Conservation (phyloP, 2,113 vertebrate species). For the Ameiurus melas region DNA sequence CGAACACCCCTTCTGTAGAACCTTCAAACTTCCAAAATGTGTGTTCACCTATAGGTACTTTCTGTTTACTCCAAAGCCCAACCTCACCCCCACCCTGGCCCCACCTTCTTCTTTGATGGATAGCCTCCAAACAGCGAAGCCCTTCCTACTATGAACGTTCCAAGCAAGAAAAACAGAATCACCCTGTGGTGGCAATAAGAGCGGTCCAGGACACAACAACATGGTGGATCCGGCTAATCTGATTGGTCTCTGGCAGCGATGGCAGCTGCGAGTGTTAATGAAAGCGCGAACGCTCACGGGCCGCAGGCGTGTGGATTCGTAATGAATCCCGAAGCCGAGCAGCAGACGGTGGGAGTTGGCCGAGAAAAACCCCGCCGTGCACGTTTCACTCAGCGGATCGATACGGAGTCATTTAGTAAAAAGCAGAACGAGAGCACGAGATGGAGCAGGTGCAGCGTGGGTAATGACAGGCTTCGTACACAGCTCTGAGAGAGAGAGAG, state of each 20-base stretch:
- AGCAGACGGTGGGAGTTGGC: neutral
- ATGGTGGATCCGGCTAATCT: conserved; percentile 59
- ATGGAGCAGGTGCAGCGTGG: conserved; percentile 24
- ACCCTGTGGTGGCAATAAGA: neutral
- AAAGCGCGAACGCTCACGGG: neutral
- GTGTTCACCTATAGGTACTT: neutral
- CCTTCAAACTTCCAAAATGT: neutral
- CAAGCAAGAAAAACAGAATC: neutral
- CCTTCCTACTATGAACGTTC: neutral
- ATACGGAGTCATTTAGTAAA: conserved; percentile 63
- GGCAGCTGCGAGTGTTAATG: conserved; percentile 54
- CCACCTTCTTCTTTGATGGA: neutral
- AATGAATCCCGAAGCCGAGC: neutral
- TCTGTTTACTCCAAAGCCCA: neutral
- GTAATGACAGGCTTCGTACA: conserved; percentile 36
- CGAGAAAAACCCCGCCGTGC: neutral
- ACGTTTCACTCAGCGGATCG: conserved; percentile 52
- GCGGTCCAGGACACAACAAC: conserved; percentile 50
- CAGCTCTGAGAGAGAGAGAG: conserved; percentile 45
- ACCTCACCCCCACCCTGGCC: too few species aligned
- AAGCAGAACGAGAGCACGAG: conserved; percentile 25
- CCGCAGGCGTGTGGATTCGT: conserved; percentile 20
- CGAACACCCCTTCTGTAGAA: too few species aligned
- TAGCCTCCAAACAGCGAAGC: neutral
- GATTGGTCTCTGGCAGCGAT: conserved; percentile 54